These are phyloP conservation scores for Odontocolon sp. DNA, from an alignment of 2,888 invertebrate species.

Conservation along the genomic window DNA sequence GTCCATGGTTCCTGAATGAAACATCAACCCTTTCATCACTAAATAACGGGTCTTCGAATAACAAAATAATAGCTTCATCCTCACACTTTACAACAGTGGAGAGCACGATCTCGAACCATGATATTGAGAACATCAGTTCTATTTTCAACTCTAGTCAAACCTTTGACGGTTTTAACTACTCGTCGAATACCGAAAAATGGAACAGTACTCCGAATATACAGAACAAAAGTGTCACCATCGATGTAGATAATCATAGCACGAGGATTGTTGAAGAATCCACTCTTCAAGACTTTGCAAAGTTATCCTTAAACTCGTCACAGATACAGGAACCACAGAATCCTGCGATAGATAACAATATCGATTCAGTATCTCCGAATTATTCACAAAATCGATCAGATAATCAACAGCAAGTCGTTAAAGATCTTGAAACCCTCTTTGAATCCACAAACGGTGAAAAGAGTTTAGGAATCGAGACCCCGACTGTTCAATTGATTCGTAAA, in stretches of 20 bases:
- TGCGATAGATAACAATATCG: neutral
- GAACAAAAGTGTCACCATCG: neutral
- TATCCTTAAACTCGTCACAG: neutral
- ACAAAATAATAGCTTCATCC: neutral
- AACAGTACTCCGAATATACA: neutral
- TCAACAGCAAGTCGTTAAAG: neutral
- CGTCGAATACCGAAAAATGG: neutral
- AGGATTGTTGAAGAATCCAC: neutral
- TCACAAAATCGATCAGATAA: neutral
- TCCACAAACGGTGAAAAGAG: neutral
- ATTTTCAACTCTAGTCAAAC: neutral
- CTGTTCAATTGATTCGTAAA: conserved; percentile 23
- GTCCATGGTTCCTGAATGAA: neutral
- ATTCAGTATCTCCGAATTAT: neutral
- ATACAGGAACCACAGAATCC: neutral
- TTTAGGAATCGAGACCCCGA: neutral
- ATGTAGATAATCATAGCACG: neutral
- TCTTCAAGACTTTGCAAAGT: neutral
- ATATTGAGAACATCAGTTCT: neutral
- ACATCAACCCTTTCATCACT: neutral
- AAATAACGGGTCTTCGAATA: neutral
- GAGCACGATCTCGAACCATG: too few species aligned
- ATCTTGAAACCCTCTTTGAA: conserved; percentile 45
- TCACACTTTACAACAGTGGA: neutral
- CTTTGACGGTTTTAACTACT: neutral